phyloP scores from a whole-genome alignment of 2,888 invertebrate genomes.

The Drosophila kanekoi region DNA sequence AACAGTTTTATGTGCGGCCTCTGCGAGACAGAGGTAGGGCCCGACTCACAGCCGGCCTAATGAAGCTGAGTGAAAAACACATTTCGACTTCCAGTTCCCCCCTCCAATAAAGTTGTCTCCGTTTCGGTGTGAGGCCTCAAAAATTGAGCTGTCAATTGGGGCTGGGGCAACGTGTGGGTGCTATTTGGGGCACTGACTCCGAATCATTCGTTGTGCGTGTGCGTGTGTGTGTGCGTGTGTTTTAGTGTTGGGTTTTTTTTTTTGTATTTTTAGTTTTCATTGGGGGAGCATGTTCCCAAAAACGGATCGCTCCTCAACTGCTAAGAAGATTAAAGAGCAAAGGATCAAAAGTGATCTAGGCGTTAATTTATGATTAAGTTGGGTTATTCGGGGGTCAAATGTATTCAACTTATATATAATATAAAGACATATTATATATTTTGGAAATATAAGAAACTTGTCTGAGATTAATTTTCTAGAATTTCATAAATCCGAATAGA shows the following conservation, averaged over 20 bases:
- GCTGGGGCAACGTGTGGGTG: constrained; percentile 63
- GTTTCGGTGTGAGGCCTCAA: constrained; percentile 52
- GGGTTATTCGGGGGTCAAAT: neutral
- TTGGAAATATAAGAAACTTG: too few relatives aligned
- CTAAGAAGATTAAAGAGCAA: constrained; percentile 31
- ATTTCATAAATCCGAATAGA: too few relatives aligned
- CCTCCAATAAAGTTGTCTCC: constrained; percentile 38
- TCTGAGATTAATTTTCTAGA: too few relatives aligned
- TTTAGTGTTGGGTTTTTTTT: constrained; percentile 9
- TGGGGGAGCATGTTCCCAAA: constrained; percentile 15
- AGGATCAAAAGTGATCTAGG: constrained; percentile 23
- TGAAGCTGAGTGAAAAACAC: constrained; percentile 70
- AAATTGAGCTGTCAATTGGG: constrained; percentile 77
- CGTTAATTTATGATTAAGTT: constrained; percentile 24
- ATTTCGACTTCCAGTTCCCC: constrained; percentile 55
- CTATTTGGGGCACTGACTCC: constrained; percentile 64
- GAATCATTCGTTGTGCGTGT: constrained; percentile 5
- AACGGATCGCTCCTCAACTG: constrained; percentile 14
- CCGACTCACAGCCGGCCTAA: constrained; percentile 57
- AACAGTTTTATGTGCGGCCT: constrained; percentile 76
- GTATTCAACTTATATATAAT: too few relatives aligned
- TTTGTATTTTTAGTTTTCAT: constrained; percentile 44
- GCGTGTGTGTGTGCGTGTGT: constrained; percentile 7
- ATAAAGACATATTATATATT: too few relatives aligned
- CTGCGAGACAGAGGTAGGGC: constrained; percentile 41